These are phyloP conservation scores for Brassicogethes aeneus DNA, from an alignment of 2,888 invertebrate species.

Conservation along the genomic window DNA sequence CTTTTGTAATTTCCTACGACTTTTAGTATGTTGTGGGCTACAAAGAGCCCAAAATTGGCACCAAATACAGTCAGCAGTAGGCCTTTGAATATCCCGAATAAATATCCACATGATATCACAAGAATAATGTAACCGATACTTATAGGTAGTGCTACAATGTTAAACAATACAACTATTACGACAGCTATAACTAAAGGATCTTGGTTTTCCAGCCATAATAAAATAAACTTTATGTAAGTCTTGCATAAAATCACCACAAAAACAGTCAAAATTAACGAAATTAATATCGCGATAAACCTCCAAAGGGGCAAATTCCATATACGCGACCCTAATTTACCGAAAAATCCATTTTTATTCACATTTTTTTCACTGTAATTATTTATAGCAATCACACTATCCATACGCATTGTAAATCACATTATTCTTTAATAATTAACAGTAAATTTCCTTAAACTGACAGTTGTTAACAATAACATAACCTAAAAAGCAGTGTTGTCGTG, in stretches of 20 bases:
- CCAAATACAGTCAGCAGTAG: slow-evolving; percentile 68
- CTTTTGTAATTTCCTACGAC: slow-evolving; percentile 54
- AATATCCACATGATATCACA: slow-evolving; percentile 79
- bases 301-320: slow-evolving; percentile 21
- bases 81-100: slow-evolving; percentile 73
- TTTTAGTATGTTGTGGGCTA: slow-evolving; percentile 70
- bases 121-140: slow-evolving; percentile 81
- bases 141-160: slow-evolving; percentile 79
- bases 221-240: slow-evolving; percentile 65
- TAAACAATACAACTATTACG: slow-evolving; percentile 69
- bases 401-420: too few species aligned
- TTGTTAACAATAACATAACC: too few species aligned
- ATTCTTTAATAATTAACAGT: too few species aligned
- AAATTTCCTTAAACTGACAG: too few species aligned
- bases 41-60: slow-evolving; percentile 71
- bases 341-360: too few species aligned
- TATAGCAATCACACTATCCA: too few species aligned
- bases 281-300: slow-evolving; percentile 25
- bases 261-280: slow-evolving; percentile 32
- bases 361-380: too few species aligned
- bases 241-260: slow-evolving; percentile 60
- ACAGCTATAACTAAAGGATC: slow-evolving; percentile 65
- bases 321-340: slow-evolving; percentile 3
- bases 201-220: slow-evolving; percentile 76
- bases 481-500: too few species aligned